A percentile compares a stretch with the other conserved stretches of the same genome.
Conservation (phyloP, 23 tunicate genomes). For the Aplidium turbinatum region DNA sequence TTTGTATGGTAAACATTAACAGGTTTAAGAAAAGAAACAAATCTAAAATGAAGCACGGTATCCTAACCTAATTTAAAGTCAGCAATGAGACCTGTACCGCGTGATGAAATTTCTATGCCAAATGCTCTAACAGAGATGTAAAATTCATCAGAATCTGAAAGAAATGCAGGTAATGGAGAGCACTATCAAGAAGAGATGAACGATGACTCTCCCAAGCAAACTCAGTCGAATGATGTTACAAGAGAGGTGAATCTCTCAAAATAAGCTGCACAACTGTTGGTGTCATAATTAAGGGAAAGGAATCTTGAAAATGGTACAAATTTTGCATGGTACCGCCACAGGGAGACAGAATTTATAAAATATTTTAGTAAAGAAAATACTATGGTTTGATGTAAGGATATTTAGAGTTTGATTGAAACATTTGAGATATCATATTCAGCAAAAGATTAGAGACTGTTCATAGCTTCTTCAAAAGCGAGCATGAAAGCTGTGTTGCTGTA, state of each 20-base stretch:
- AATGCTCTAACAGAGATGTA: constrained; percentile 14
- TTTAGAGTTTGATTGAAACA: constrained; percentile 15
- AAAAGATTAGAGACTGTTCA: constrained; percentile 26
- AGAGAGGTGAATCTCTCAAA: constrained; percentile 22
- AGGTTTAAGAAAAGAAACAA: constrained; percentile 14
- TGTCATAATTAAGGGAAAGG: constrained; percentile 5
- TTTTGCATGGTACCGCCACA: constrained; percentile 14
- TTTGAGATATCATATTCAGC: constrained; percentile 15
- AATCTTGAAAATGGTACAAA: constrained; percentile 15
- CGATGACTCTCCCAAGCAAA: constrained; percentile 16
- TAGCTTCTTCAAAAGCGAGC: constrained; percentile 14
- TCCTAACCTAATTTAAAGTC: constrained; percentile 18
- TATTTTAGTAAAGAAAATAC: constrained; percentile 12
- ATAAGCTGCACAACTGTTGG: constrained; percentile 17
- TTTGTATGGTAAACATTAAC: too few relatives aligned
- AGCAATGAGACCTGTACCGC: constrained; percentile 8
- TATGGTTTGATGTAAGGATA: constrained; percentile 11
- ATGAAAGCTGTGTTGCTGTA: constrained; percentile 32
- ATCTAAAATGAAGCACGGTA: too few relatives aligned
- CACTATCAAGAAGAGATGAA: constrained; percentile 9
- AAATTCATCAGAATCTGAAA: constrained; percentile 17
- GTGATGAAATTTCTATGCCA: constrained; percentile 29
- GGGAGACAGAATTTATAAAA: constrained; percentile 1
- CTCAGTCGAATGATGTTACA: constrained; percentile 12
- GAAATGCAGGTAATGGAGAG: constrained; percentile 5